Conservation (phyloP, 2,797 vertebrate genomes). For the Coendou prehensilis region DNA sequence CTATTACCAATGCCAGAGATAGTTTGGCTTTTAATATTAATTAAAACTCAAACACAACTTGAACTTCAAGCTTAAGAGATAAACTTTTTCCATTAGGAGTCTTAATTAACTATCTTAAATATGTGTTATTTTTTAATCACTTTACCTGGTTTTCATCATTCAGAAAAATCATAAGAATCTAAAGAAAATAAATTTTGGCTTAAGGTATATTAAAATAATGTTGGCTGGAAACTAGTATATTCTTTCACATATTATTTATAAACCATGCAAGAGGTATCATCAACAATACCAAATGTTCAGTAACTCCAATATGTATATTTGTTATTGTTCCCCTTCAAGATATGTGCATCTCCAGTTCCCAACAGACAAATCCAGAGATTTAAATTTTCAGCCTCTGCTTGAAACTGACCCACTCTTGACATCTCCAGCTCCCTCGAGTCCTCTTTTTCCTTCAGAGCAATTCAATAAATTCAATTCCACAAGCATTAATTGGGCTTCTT, state of each 20-base stretch:
- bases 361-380: slow-evolving; percentile 68
- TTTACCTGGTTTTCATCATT: slow-evolving; percentile 53
- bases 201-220: not conserved
- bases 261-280: not conserved
- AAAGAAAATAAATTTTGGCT: slow-evolving; percentile 48
- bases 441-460: slow-evolving; percentile 66
- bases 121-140: not conserved
- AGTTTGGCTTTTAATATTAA: slow-evolving; percentile 62
- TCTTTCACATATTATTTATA: not conserved
- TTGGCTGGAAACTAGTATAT: not conserved
- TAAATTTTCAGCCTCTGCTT: slow-evolving; percentile 62
- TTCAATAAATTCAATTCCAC: slow-evolving; percentile 72
- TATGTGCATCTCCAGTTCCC: slow-evolving; percentile 18
- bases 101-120: slow-evolving; percentile 22
- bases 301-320: not conserved
- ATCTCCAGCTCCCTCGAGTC: slow-evolving; percentile 20
- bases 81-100: slow-evolving; percentile 49
- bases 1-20: slow-evolving; percentile 54
- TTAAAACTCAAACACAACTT: slow-evolving; percentile 67
- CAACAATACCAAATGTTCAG: not conserved
- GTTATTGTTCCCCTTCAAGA: slow-evolving; percentile 29
- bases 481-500: slow-evolving; percentile 71
- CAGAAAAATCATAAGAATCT: slow-evolving; percentile 36
- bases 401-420: slow-evolving; percentile 57
- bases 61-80: slow-evolving; percentile 44